Evolutionary conservation across 2,113 vertebrate genomes (phyloP).

Genomic region (Copsychus sechellarum): DNA sequence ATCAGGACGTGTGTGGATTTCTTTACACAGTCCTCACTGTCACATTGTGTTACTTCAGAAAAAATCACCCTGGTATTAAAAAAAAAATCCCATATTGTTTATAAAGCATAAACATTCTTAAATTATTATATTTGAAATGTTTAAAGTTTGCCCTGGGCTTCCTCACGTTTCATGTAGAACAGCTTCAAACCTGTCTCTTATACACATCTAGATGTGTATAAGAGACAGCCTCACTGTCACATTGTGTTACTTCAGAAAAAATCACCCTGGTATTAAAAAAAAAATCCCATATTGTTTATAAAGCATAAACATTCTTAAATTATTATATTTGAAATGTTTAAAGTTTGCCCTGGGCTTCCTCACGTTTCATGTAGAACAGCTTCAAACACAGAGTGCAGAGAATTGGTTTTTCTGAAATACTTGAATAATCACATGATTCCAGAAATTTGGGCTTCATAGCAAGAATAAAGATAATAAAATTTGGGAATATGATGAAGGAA

Average conservation of each 20-base stretch:
- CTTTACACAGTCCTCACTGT: not conserved
- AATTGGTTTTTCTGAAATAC: not conserved
- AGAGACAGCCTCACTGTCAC: not conserved
- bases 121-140: not conserved
- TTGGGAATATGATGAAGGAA: not conserved
- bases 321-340: accelerated
- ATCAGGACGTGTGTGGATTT: not conserved
- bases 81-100: not conserved
- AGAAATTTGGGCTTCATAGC: not conserved
- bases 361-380: not conserved
- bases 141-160: not conserved
- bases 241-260: not conserved
- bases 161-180: not conserved
- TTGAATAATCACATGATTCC: not conserved
- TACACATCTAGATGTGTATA: too few species aligned
- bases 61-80: not conserved
- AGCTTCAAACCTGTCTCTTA: too few species aligned
- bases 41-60: not conserved
- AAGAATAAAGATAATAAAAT: not conserved
- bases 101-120: not conserved
- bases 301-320: not conserved
- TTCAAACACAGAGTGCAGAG: not conserved
- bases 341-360: not conserved
- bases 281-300: not conserved
- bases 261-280: not conserved